Conservation (phyloP, 37 sponge, comb jelly and placozoan genomes). For the Ianthella basta region DNA sequence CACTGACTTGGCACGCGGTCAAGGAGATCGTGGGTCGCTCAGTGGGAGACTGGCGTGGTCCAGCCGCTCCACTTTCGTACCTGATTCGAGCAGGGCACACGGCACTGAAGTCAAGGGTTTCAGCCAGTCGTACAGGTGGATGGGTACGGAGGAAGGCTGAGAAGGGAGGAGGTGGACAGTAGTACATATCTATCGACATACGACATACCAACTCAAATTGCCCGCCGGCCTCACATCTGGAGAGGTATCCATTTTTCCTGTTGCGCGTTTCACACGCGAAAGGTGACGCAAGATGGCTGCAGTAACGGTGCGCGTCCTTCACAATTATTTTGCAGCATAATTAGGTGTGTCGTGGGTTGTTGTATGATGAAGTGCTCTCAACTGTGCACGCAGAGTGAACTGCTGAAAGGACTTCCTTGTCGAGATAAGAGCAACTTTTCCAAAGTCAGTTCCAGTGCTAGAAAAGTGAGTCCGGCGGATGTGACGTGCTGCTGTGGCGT, state of each 20-base stretch:
- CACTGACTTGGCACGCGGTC: background rate
- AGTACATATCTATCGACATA: too few species aligned
- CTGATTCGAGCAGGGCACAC: background rate
- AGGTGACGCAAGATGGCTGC: slow-evolving; percentile 6
- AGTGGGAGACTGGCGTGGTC: background rate
- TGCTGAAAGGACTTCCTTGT: background rate
- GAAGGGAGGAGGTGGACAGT: too few species aligned
- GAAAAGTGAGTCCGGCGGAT: background rate
- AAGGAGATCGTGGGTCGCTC: background rate
- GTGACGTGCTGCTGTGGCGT: too few species aligned
- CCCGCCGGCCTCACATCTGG: too few species aligned
- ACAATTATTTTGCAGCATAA: background rate
- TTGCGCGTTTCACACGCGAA: background rate
- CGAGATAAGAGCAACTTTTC: slow-evolving; percentile 2
- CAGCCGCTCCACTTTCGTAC: background rate
- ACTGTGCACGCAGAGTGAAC: background rate
- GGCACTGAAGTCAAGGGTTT: background rate
- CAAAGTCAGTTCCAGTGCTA: background rate
- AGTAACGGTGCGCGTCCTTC: background rate
- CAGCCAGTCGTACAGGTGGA: slow-evolving; percentile 19
- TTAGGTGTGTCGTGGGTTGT: background rate
- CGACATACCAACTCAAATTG: too few species aligned
- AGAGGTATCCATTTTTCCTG: too few species aligned
- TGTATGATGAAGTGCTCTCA: background rate
- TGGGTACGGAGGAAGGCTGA: background rate